Evolutionary conservation across 2,113 vertebrate species (phyloP).

Genomic region (Petromus typicus): DNA sequence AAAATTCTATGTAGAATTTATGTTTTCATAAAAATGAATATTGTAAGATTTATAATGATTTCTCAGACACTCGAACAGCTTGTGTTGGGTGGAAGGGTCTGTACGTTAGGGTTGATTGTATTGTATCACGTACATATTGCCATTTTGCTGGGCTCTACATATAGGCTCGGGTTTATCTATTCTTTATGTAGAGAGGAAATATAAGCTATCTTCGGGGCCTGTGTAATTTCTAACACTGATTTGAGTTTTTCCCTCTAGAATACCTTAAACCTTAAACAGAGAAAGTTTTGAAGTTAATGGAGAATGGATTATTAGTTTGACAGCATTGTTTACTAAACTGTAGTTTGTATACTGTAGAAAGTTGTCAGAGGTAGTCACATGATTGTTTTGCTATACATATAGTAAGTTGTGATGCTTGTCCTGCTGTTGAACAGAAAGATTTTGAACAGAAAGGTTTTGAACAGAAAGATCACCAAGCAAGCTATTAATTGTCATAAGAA

Average conservation of each 20-base stretch:
- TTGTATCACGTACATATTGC: neutral
- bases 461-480: neutral
- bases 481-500: neutral
- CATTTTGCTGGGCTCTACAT: neutral
- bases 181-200: neutral
- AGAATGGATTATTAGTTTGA: neutral
- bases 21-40: neutral
- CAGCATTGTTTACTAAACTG: neutral
- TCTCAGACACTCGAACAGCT: neutral
- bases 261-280: neutral
- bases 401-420: neutral
- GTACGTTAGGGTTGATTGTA: neutral
- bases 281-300: conserved; percentile 24
- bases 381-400: neutral
- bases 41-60: neutral
- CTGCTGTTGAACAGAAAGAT: neutral
- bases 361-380: neutral
- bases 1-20: conserved; percentile 10
- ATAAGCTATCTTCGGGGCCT: neutral
- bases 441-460: neutral
- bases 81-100: neutral
- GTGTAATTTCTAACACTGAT: neutral
- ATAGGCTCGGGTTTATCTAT: neutral
- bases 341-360: neutral
- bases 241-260: neutral